phyloP scores from a whole-genome alignment of 1,140 invertebrate genomes.

The Luehdorfia chinensis region DNA sequence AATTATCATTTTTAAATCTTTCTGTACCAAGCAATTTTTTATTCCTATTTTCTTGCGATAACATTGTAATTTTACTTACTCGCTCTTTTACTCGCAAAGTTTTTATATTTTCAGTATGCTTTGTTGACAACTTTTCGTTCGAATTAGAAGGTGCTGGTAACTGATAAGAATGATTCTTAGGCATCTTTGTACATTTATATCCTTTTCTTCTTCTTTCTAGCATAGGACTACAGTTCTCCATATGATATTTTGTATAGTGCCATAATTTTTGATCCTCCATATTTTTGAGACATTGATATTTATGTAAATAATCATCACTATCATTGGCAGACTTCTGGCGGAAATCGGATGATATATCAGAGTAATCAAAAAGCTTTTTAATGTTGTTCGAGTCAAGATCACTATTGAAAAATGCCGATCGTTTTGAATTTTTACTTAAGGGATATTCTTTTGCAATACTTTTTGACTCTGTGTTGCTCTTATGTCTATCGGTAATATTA shows the following conservation, averaged over 20 bases:
- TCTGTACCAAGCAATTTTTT: too few relatives aligned
- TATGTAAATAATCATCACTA: not conserved
- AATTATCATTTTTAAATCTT: not conserved
- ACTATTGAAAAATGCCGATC: slow-evolving; percentile 29
- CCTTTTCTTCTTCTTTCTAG: slow-evolving; percentile 35
- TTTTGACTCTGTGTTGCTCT: slow-evolving; percentile 21
- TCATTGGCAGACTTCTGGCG: not conserved
- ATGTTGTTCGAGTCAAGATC: slow-evolving; percentile 32
- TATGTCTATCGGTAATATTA: too few relatives aligned
- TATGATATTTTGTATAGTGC: slow-evolving; percentile 54
- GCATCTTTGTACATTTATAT: slow-evolving; percentile 43
- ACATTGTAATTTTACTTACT: not conserved
- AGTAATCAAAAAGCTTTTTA: slow-evolving; percentile 33
- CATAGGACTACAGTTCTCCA: slow-evolving; percentile 41
- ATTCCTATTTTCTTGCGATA: not conserved
- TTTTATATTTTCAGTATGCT: not conserved
- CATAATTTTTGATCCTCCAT: slow-evolving; percentile 42
- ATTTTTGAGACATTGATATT: slow-evolving; percentile 1
- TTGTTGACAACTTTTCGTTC: not conserved
- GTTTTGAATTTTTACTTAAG: slow-evolving; percentile 36
- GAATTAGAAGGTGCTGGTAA: too few relatives aligned
- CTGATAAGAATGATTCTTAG: too few relatives aligned
- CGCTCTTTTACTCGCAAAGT: not conserved
- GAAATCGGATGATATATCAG: slow-evolving; percentile 39
- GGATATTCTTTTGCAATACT: slow-evolving; percentile 51